Base-by-base conservation (phyloP, 2,888 invertebrate species). In the Dolomedes plantarius region DNA sequence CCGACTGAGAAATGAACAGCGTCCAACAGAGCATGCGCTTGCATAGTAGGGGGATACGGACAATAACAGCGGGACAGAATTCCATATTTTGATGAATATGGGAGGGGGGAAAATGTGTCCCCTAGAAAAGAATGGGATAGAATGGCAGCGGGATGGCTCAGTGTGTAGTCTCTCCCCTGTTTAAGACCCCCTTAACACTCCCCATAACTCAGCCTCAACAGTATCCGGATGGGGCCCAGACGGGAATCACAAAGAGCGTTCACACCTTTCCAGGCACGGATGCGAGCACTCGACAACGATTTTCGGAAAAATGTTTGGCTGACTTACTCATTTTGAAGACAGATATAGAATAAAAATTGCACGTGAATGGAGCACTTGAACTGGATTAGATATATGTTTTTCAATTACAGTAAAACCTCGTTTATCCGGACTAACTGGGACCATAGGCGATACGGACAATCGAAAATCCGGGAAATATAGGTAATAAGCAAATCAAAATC, bases 1-100 rank as follows among this genome's bases (percentile, higher is more conserved):
- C 23, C 19, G 32, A 19, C 68, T 27, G 50, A 46, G 32, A 76
- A 76, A 32, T 76, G 76, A 76, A 68, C 76, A 76, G 76, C 68
- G 67, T 68, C 67, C 31, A 50, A 1, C 19, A 9, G 41, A 32
- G 13, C 68, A 68, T 27, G 50, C 50, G 19, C 1, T 9, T 28
- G 28, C 32, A 31, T 29, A 19, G 65, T 3, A 31, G 56, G 76
- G 76, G 13, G 39, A 27, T 23, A 36, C 36, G 73, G 23, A 39
- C 39, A 39, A 36, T 64, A 41, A 28, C 39, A 6, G 16, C 19
- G 11, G 5, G 56, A 23, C 23, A 56, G 16, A 56, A 56, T 56
- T 56, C 56, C 56, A 56, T 56, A 56, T 56, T 56, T 56, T 56
- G 56, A 56, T 23, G 56, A 56, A 56, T 56, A 56, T 36, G 29